A percentile compares a stretch with the other conserved stretches of the same genome.
These are phyloP conservation scores for Tortrix viridana DNA, from an alignment of 2,888 invertebrate species.

Conservation along the genomic window DNA sequence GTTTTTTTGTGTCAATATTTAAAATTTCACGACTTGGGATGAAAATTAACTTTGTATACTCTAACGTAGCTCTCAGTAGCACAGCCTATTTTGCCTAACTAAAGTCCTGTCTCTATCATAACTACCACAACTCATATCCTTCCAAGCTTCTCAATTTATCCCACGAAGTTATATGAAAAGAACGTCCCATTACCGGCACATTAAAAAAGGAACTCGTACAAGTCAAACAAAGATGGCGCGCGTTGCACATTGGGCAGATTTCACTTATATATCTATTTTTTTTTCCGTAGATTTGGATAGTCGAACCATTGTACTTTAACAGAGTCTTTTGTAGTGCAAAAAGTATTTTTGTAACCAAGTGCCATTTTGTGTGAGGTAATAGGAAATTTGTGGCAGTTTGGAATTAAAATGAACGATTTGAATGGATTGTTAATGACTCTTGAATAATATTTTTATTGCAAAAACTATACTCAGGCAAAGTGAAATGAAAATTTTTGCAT, in stretches of 20 bases:
- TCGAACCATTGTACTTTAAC: conserved; percentile 13
- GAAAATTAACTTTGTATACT: no score
- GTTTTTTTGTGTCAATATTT: no score
- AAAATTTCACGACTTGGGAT: no score
- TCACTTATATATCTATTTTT: conserved; percentile 45
- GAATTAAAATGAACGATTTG: not conserved
- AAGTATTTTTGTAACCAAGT: conserved; percentile 6
- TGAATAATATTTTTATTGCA: no score
- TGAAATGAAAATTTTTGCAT: no score
- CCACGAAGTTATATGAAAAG: conserved; percentile 28
- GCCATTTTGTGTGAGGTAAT: conserved; percentile 1
- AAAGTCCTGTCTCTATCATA: no score
- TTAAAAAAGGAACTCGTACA: conserved; percentile 40
- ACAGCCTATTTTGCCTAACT: no score
- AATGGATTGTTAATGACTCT: no score
- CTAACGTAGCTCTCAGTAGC: no score
- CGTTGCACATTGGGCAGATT: conserved; percentile 45
- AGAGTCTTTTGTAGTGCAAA: conserved; percentile 4
- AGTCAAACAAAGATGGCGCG: conserved; percentile 45
- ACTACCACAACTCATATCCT: no score
- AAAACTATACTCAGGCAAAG: no score
- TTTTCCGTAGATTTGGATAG: conserved; percentile 21
- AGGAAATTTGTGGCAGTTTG: not conserved
- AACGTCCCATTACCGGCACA: conserved; percentile 50
- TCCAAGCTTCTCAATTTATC: not conserved